Percentiles rank a stretch among this genome's conserved stretches.
Evolutionary conservation across 2,797 vertebrate genomes (phyloP).

Genomic region (Myotis pilosus): DNA sequence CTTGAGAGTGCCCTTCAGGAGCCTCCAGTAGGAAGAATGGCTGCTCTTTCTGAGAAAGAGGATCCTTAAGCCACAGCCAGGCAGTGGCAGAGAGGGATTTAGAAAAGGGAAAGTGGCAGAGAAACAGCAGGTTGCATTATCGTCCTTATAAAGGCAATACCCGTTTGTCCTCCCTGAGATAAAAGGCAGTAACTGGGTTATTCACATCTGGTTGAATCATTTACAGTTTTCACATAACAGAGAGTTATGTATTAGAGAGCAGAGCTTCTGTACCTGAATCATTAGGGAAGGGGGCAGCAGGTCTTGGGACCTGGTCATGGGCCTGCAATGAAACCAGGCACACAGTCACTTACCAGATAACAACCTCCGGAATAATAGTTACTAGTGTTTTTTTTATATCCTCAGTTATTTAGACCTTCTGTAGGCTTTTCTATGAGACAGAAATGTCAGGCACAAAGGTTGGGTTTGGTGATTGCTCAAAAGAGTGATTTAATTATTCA

Average conservation of each 20-base stretch:
- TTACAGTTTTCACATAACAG: neutral
- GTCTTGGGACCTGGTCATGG: neutral
- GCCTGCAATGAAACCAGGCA: neutral
- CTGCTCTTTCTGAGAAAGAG: constrained; percentile 35
- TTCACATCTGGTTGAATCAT: neutral
- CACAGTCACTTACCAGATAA: neutral
- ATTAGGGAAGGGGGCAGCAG: neutral
- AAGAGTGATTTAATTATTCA: neutral
- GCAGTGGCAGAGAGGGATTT: constrained; percentile 8
- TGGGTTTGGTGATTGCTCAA: constrained; percentile 19
- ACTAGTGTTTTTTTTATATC: neutral
- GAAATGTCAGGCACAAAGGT: neutral
- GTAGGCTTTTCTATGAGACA: neutral
- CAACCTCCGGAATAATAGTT: neutral
- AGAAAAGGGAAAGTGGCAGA: constrained; percentile 4
- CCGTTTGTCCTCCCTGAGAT: neutral
- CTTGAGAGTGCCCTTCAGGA: constrained; percentile 31
- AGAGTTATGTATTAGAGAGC: neutral
- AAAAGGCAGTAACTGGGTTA: neutral
- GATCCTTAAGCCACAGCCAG: constrained; percentile 7
- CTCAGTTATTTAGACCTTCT: neutral
- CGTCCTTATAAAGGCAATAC: neutral
- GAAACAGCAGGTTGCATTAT: neutral
- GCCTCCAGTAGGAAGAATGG: constrained; percentile 14
- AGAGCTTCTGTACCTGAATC: neutral